Evolutionary conservation across 1,140 invertebrate genomes (phyloP).

Genomic region (Temnothorax curvispinosus): DNA sequence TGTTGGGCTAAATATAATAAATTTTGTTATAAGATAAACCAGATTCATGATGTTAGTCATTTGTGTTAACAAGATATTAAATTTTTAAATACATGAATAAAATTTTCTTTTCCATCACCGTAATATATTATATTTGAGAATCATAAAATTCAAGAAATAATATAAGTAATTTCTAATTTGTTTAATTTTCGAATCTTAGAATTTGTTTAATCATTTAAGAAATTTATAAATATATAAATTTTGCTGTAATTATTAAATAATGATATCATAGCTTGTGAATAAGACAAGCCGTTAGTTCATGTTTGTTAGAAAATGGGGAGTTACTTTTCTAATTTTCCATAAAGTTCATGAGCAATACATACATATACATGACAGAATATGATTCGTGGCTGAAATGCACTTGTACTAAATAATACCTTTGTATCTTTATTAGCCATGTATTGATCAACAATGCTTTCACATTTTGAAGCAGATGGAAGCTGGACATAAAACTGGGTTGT

Average conservation of each 20-base stretch:
- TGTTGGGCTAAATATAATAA: background rate
- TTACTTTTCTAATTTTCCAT: background rate
- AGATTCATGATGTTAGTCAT: background rate
- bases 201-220: background rate
- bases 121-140: background rate
- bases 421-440: constrained; percentile 78
- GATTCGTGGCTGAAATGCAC: background rate
- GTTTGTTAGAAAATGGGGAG: constrained; percentile 15
- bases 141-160: background rate
- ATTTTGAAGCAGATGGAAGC: constrained; percentile 77
- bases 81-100: background rate
- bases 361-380: background rate
- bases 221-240: background rate
- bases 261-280: background rate
- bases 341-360: constrained; percentile 5
- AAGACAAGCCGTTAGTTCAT: constrained; percentile 24
- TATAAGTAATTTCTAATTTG: background rate
- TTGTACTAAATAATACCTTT: constrained; percentile 72
- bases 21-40: background rate
- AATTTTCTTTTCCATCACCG: background rate
- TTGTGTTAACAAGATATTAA: constrained; percentile 5
- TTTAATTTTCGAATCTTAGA: background rate
- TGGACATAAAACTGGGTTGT: constrained; percentile 82
- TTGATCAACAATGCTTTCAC: constrained; percentile 71
- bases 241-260: background rate